phyloP scores from a whole-genome alignment of 2,113 vertebrate species.

The Ranitomeya variabilis region DNA sequence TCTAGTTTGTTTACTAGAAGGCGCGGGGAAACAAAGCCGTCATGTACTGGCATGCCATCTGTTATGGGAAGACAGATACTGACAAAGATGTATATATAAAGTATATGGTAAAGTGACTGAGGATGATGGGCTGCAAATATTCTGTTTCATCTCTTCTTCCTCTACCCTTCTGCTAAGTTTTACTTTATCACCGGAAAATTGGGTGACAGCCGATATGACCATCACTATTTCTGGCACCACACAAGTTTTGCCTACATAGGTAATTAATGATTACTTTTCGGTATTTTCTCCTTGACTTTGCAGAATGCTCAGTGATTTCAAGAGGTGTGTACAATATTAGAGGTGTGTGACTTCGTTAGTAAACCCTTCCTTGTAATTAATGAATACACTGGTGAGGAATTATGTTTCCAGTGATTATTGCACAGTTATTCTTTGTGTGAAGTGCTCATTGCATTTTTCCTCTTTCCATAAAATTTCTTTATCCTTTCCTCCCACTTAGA shows the following conservation, averaged over 20 bases:
- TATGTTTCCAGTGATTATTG: conserved; percentile 46
- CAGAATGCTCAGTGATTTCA: neutral
- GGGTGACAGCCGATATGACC: too few species aligned
- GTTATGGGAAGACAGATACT: neutral
- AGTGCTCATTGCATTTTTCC: conserved; percentile 26
- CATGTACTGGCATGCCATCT: conserved; percentile 6
- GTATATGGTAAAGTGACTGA: neutral
- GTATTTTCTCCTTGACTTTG: neutral
- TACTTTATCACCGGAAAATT: too few species aligned
- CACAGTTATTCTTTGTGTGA: conserved; percentile 43
- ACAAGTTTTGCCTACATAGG: too few species aligned
- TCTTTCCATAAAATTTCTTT: conserved; percentile 43
- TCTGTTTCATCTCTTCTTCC: neutral
- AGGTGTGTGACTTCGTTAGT: conserved; percentile 46
- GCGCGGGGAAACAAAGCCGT: neutral
- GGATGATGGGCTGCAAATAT: neutral
- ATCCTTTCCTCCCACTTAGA: conserved; percentile 40
- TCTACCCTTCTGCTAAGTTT: too few species aligned
- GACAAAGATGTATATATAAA: neutral
- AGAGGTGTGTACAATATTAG: neutral
- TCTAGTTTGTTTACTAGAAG: conserved; percentile 10
- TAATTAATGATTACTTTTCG: neutral
- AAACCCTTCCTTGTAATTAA: conserved; percentile 40
- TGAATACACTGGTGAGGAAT: conserved; percentile 36
- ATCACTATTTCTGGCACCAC: too few species aligned